These are phyloP conservation scores for Stegophylla sp. DNA, from an alignment of 2,888 invertebrate genomes.

Conservation along the genomic window DNA sequence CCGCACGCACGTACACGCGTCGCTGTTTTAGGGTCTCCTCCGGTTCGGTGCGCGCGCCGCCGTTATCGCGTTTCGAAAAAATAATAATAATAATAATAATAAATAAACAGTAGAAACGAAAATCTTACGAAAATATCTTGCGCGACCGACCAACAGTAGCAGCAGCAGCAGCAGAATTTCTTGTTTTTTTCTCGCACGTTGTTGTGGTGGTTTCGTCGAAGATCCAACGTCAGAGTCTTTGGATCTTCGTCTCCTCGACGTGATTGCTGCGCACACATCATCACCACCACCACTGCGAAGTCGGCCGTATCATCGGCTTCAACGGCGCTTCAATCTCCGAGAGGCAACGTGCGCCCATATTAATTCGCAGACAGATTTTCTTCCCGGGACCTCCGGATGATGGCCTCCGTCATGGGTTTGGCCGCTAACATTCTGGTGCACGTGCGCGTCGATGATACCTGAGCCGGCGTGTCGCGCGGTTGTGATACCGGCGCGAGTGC, in stretches of 20 bases:
- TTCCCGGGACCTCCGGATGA: background rate
- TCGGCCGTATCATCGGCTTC: background rate
- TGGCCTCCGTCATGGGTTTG: background rate
- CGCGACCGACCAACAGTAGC: background rate
- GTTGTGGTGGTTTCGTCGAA: too few relatives aligned
- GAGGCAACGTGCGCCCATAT: background rate
- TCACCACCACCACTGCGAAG: background rate
- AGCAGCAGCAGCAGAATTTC: background rate
- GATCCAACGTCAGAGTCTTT: too few relatives aligned
- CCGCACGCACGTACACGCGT: background rate
- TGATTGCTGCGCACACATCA: background rate
- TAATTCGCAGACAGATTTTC: too few relatives aligned
- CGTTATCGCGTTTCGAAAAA: constrained; percentile 13
- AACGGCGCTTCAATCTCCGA: background rate
- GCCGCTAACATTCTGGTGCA: constrained; percentile 29
- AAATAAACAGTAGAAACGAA: background rate
- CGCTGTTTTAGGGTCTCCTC: too few relatives aligned
- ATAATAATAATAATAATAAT: background rate
- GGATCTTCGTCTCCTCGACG: too few relatives aligned
- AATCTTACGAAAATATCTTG: background rate
- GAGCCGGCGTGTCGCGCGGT: background rate
- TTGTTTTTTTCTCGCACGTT: too few relatives aligned
- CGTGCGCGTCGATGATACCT: constrained; percentile 47
- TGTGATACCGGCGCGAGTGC: background rate
- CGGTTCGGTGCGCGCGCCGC: background rate